These are phyloP conservation scores for Sipha flava DNA, from an alignment of 1,140 invertebrate species.

Conservation along the genomic window DNA sequence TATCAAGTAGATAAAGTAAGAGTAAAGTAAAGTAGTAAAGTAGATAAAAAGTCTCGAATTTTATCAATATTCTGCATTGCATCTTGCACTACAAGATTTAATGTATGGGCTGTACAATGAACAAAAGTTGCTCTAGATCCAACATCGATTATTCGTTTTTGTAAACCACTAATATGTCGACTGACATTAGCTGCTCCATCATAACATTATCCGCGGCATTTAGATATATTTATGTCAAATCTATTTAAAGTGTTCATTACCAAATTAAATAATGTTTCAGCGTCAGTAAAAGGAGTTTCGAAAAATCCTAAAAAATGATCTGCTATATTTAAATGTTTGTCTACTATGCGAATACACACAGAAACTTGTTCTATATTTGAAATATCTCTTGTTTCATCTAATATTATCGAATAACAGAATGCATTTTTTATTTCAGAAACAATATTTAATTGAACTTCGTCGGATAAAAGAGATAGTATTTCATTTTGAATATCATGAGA, in stretches of 20 bases:
- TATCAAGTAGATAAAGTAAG: no score
- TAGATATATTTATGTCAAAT: not conserved
- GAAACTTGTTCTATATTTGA: not conserved
- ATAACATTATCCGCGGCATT: not conserved
- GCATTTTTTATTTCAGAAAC: not conserved
- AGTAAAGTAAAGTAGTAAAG: no score
- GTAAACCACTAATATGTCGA: not conserved
- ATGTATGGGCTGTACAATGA: not conserved
- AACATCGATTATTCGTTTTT: not conserved
- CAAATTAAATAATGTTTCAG: not conserved
- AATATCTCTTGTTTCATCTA: not conserved
- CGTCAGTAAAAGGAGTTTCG: not conserved
- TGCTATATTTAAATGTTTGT: not conserved
- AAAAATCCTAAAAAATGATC: not conserved
- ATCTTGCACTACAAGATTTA: not conserved
- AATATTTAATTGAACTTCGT: no score
- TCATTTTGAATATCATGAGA: no score
- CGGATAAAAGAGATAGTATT: no score
- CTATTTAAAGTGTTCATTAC: not conserved
- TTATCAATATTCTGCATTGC: not conserved
- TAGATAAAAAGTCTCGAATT: not conserved
- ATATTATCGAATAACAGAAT: not conserved
- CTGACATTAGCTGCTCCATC: not conserved
- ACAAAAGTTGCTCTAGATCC: not conserved
- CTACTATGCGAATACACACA: not conserved